Percentiles rank a stretch among this genome's conserved stretches.
These are phyloP conservation scores for Pocillopora grandis DNA, from an alignment of 92 coral and sea anemone genomes.

Conservation along the genomic window DNA sequence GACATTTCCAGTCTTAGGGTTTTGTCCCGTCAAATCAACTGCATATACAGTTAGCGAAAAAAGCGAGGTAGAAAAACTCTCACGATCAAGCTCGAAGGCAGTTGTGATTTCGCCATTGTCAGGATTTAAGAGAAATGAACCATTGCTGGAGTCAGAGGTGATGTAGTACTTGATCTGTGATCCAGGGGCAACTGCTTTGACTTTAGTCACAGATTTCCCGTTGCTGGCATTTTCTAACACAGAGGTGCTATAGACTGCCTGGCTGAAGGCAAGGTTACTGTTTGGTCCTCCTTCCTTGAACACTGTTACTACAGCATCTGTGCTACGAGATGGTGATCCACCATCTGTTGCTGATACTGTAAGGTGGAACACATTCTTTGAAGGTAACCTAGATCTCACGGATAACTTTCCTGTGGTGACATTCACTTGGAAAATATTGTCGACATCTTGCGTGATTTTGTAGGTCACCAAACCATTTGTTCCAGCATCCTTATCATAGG, in stretches of 20 bases:
- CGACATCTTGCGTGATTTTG: constrained; percentile 45
- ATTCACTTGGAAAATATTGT: constrained; percentile 51
- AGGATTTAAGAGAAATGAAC: constrained; percentile 63
- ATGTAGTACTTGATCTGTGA: constrained; percentile 68
- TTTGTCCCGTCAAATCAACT: constrained; percentile 68
- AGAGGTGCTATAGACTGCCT: constrained; percentile 53
- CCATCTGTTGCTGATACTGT: constrained; percentile 69
- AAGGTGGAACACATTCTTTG: constrained; percentile 46
- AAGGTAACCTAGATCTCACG: constrained; percentile 32
- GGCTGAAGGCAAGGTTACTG: constrained; percentile 69
- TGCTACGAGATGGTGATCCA: constrained; percentile 55
- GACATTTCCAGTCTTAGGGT: constrained; percentile 56
- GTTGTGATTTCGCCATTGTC: constrained; percentile 70
- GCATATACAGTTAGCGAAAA: constrained; percentile 80
- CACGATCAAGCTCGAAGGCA: constrained; percentile 69
- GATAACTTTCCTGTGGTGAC: constrained; percentile 63
- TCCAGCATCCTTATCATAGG: constrained; percentile 78
- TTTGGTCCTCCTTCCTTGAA: constrained; percentile 64
- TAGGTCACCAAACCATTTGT: constrained; percentile 69
- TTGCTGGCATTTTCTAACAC: constrained; percentile 62
- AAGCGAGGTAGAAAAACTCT: constrained; percentile 46
- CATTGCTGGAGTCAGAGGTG: constrained; percentile 83
- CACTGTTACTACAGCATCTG: constrained; percentile 56
- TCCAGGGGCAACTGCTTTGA: constrained; percentile 53
- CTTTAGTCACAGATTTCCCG: constrained; percentile 66